Evolutionary conservation across 2,888 invertebrate genomes (phyloP), one percentile per base, ranked within the genome.

Genomic region (Tupiocoris notatus): DNA sequence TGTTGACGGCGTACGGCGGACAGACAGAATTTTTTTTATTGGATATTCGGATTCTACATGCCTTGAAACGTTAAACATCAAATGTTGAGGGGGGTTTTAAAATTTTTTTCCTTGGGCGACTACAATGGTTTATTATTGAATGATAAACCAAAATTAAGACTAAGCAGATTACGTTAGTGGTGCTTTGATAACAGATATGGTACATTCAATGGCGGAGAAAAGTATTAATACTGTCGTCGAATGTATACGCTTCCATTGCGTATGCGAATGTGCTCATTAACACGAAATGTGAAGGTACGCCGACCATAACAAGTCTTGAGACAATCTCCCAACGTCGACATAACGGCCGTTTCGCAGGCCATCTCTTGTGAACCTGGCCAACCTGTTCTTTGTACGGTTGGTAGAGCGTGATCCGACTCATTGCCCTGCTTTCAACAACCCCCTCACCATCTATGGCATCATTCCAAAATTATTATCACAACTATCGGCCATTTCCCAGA

Each of bases 271-370:
- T 39, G 39, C 39, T 39, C 39, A 39, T 39, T 39, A 39, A 39
- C 39, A 39, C 39, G 39, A 39, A 39, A 39, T 39, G 39, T 39
- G 39, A 39, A 12, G 39, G 39, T 39, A 39, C 39, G 12, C 39
- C 3, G 39, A 39, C 39, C 39, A 39, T 39, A 39, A 39, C 39
- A 39, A 39, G 39, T 39, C 39, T 39, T 39, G 39, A 39, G 39
- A 39, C 39, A 39, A 39, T 39, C 39, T 39, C 39, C 39, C 39
- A 39, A 39, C 39, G 39, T 65, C 67, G 22, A 6, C 67, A 57
- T 67, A 67, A 67, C 67, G n/a, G 39, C 39, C 56, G 56, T 67
- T 67, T 67, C 67, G 21, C 67, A 67, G 56, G 57, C 39, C 39
- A 57, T 67, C 56, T 22, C 23, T 20, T 16, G 67, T 20, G 56